Base-by-base conservation (phyloP, 1,140 invertebrate species). In the Aphidius ervi region DNA sequence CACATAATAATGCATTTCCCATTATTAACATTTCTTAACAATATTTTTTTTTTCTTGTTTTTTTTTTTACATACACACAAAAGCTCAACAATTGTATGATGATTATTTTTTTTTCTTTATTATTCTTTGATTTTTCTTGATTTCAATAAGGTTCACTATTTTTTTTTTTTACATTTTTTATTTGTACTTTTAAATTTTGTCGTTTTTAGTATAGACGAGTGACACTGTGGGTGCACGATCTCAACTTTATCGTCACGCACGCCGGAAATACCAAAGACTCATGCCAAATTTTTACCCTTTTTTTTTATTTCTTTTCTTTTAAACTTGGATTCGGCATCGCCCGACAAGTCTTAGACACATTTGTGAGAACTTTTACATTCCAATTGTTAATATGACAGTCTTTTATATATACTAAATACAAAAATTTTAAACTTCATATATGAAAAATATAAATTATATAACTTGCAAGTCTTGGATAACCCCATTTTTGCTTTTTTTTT, bases 161-260 rank as follows among this genome's bases (percentile, higher is more conserved):
- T 40, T 52, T 20, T 23, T 49, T 53, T 46, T 53, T 46, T n/a
- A n/a, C 53, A 52, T 48, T 56, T 41, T 58, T 61, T 47, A 63
- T 41, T 31, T 31, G 23, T 31, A 4, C 4, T 31, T 31, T 31
- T 31, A 31, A 31, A 31, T 31, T 31, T 31, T 40, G 20, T 47
- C 49, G 55, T 63, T 68, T 58, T 68, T 68, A 66, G 47, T 56
- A 61, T 60, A 46, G 57, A 66, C 54, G 61, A 58, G 47, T 66
- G 53, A 63, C 62, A 64, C 62, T 53, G 58, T 59, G 45, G 46
- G 39, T 20, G 50, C 64, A 70, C 68, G 66, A 67, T 67, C 1
- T 49, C 31, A 8, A 6, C 47, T 31, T 31, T 49, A 20, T 31
- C n/a, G n/a, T 49, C 47, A 49, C 47, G 47, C 47, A 49, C n/a